phyloP scores from a whole-genome alignment of 1,140 invertebrate genomes.

The Meteorus sp. region DNA sequence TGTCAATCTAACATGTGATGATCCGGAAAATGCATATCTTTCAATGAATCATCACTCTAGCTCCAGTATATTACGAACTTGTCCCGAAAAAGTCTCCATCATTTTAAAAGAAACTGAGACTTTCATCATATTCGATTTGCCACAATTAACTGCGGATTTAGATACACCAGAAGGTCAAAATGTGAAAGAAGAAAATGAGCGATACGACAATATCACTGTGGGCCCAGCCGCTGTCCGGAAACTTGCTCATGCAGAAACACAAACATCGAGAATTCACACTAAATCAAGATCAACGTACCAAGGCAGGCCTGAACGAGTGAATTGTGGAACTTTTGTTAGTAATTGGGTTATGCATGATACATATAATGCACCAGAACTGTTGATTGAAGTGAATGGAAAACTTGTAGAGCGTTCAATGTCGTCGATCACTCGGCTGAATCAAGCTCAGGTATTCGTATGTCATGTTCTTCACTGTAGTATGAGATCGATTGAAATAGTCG shows the following conservation, averaged over 20 bases:
- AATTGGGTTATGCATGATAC: conserved; percentile 76
- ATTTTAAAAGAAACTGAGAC: conserved; percentile 69
- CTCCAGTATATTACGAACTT: conserved; percentile 33
- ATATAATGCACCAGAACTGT: conserved; percentile 39
- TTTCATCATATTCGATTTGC: conserved; percentile 66
- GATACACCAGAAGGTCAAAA: conserved; percentile 60
- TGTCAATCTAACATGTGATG: conserved; percentile 21
- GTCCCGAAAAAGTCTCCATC: conserved; percentile 62
- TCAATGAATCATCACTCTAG: conserved; percentile 30
- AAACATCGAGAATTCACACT: conserved; percentile 63
- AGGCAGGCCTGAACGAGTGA: conserved; percentile 57
- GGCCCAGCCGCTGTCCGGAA: conserved; percentile 67
- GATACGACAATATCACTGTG: conserved; percentile 66
- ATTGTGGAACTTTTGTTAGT: conserved; percentile 67
- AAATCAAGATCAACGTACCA: conserved; percentile 67
- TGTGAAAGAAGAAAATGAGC: conserved; percentile 65
- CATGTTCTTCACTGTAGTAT: neutral
- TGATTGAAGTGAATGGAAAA: conserved; percentile 19
- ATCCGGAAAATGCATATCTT: too few species aligned
- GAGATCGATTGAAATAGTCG: too few species aligned
- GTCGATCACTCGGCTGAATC: neutral
- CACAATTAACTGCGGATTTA: conserved; percentile 64
- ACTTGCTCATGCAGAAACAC: conserved; percentile 65
- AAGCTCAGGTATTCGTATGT: conserved; percentile 5
- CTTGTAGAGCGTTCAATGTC: neutral